phyloP scores from a whole-genome alignment of 1,140 invertebrate genomes.

The Cydia splendana region DNA sequence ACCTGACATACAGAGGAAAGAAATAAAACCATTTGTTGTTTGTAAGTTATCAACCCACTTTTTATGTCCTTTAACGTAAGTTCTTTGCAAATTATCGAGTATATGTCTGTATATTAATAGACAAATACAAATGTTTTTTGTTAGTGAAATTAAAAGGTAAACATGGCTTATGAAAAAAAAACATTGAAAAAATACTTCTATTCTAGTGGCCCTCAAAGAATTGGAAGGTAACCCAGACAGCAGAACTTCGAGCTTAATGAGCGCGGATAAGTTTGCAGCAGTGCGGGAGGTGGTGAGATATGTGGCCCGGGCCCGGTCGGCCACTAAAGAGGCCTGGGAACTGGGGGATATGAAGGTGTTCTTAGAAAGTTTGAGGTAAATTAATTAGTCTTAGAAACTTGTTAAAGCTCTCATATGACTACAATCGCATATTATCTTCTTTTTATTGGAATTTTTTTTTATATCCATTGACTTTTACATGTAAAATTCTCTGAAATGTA shows the following conservation, averaged over 20 bases:
- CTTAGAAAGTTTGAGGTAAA: constrained; percentile 57
- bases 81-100: background rate
- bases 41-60: constrained; percentile 51
- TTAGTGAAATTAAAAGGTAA: too few species aligned
- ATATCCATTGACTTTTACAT: too few species aligned
- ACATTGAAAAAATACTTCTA: background rate
- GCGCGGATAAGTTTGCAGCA: constrained; percentile 66
- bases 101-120: background rate
- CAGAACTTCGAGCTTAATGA: constrained; percentile 61
- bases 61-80: background rate
- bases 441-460: too few species aligned
- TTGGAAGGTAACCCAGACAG: constrained; percentile 71
- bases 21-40: constrained; percentile 72
- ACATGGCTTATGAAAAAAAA: too few species aligned
- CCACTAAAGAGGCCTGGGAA: constrained; percentile 56
- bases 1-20: constrained; percentile 70
- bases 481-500: too few species aligned
- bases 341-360: constrained; percentile 54
- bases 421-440: too few species aligned
- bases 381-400: background rate
- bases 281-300: constrained; percentile 64
- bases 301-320: constrained; percentile 56
- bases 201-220: constrained; percentile 69
- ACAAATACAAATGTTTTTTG: too few species aligned
- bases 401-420: too few species aligned